Percentiles rank a stretch among this genome's conserved stretches.
These are phyloP conservation scores for Xenopus petersii DNA, from an alignment of 2,797 vertebrate species.

Conservation along the genomic window DNA sequence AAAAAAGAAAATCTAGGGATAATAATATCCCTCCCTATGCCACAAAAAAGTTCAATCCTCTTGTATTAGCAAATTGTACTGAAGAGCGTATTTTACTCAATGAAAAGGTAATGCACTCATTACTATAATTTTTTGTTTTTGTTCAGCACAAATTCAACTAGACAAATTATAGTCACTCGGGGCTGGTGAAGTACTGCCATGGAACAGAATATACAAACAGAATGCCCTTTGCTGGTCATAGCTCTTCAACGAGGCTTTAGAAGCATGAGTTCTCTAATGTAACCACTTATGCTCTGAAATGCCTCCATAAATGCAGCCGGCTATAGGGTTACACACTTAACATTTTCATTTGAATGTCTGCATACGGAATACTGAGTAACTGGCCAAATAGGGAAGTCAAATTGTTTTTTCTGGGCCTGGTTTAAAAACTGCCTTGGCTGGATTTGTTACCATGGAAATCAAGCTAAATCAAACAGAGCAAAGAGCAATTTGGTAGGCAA, in stretches of 20 bases:
- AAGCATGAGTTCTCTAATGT: not conserved
- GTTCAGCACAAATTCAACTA: not conserved
- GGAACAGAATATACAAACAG: not conserved
- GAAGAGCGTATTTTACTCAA: too few species aligned
- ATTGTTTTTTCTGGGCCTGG: constrained; percentile 6
- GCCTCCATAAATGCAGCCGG: not conserved
- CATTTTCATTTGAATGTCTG: constrained; percentile 13
- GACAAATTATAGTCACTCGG: not conserved
- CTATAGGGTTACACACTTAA: not conserved
- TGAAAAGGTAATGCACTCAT: not conserved
- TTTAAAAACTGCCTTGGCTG: constrained; percentile 11
- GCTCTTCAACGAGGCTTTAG: not conserved
- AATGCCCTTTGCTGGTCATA: not conserved
- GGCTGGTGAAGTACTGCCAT: not conserved
- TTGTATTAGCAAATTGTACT: not conserved
- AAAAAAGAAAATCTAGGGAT: too few species aligned
- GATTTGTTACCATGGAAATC: constrained; percentile 42
- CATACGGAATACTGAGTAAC: not conserved
- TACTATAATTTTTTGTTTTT: not conserved
- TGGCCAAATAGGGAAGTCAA: constrained; percentile 2
- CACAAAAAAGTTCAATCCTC: too few species aligned
- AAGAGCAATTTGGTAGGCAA: constrained; percentile 40
- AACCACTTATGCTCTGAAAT: not conserved
- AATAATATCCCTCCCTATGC: too few species aligned
- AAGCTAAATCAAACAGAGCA: constrained; percentile 9